Percentiles rank a stretch among this genome's conserved stretches.
These are phyloP conservation scores for Solen grandis DNA, from an alignment of 1,140 invertebrate species.

Conservation along the genomic window DNA sequence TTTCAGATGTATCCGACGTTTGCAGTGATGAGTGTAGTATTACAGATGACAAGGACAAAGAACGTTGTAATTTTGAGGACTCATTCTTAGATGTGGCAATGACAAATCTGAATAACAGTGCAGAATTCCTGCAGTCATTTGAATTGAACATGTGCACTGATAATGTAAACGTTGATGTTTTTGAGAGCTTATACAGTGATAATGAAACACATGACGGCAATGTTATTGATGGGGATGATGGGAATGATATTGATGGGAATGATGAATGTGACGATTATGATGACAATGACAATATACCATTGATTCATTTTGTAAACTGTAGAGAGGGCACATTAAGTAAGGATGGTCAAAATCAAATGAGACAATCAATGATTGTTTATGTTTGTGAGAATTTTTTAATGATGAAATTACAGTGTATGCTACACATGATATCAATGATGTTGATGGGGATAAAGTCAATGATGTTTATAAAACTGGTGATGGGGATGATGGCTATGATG, in stretches of 20 bases:
- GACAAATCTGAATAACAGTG: neutral
- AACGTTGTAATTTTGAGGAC: neutral
- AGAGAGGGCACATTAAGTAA: too few species aligned
- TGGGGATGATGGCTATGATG: neutral
- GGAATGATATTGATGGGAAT: neutral
- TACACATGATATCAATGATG: neutral
- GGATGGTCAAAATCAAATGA: too few species aligned
- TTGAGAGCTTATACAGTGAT: neutral
- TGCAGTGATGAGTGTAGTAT: too few species aligned
- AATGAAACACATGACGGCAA: constrained; percentile 2
- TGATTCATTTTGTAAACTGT: too few species aligned
- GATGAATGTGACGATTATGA: neutral
- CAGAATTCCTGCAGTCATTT: neutral
- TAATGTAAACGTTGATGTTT: too few species aligned
- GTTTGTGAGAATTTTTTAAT: too few species aligned
- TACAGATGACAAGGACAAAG: neutral
- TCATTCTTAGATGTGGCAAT: neutral
- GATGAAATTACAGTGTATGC: too few species aligned
- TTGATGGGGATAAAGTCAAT: neutral
- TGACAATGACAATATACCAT: too few species aligned
- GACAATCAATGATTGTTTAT: too few species aligned
- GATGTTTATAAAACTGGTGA: constrained; percentile 16
- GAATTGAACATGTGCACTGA: too few species aligned
- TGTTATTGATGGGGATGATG: constrained; percentile 16
- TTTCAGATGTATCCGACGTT: too few species aligned